Base-by-base conservation (phyloP, 2,113 vertebrate species). In the Calidris pygmaea region DNA sequence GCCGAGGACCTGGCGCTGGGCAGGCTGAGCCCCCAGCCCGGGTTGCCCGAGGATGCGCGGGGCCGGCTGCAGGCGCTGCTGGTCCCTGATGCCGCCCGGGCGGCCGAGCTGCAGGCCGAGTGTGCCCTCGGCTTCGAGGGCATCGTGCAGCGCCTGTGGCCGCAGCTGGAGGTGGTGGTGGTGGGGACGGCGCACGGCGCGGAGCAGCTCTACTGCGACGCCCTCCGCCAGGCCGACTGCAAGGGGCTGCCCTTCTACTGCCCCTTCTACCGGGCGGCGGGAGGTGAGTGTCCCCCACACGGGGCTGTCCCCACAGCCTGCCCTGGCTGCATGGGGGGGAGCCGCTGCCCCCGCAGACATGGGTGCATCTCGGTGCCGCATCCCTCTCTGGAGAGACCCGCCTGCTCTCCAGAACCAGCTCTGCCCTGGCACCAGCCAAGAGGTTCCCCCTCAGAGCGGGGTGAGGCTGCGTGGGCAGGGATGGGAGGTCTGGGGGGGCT, bases 171-270 rank as follows among this genome's bases (percentile, higher is more conserved):
- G 93, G 97, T 99, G 97, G 98, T 99, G 95, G 97, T 99, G 94
- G 96, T 99, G 10, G 75, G 95, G 73, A 87, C 90, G 16, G 93
- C 70, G 6, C 2, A 91, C 5, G 97, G 98, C 3, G 29, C 98
- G 9, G 98, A 98, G 97, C 98, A 94, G 94, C 98, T 95, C 59
- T 97, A 99, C 23, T 97, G 98, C 5, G 97, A 98, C 5, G 91
- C 97, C 94, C 97, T 99, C 74, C 77, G 76, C 81, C 98, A 96
- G 72, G 93, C 91, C 9, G 99, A 98, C 92, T 99, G 99, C 96
- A 87, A 93, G 90, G 99, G 98, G 32, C 96, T 99, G 43, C 97
- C 98, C 16, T 97, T 99, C 97, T 99, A 99, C 98, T 99, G 98
- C 1, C 99, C 99, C 1, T 98, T 99, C 87, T 99, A 99, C 10